A percentile compares a stretch with the other conserved stretches of the same genome.
Evolutionary conservation across 2,888 invertebrate species (phyloP).

Genomic region (Balanococcus diminutus): DNA sequence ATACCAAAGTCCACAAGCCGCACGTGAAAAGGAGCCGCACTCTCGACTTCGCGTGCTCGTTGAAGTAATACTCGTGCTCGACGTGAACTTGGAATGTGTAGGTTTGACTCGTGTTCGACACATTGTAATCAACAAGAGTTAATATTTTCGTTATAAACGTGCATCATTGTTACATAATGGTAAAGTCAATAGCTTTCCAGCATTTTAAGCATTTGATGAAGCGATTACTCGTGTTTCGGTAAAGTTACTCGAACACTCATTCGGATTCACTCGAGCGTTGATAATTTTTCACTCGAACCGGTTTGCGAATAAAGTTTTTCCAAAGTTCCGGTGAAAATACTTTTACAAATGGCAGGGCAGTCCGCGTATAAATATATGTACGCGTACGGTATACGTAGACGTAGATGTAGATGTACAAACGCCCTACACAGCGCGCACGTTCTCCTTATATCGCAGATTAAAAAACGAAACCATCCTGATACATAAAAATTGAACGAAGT

Average conservation of each 20-base stretch:
- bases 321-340: conserved; percentile 8
- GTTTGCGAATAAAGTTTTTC: conserved; percentile 10
- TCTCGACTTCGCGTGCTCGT: background rate
- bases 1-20: too few species aligned
- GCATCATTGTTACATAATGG: background rate
- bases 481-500: conserved; percentile 45
- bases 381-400: background rate
- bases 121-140: conserved; percentile 19
- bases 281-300: conserved; percentile 39
- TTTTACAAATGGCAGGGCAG: background rate
- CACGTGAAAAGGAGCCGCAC: too few species aligned
- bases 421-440: background rate
- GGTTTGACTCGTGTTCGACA: conserved; percentile 7
- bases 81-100: background rate
- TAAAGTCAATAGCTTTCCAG: conserved; percentile 42
- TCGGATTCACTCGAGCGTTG: background rate
- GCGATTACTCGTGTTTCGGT: conserved; percentile 7
- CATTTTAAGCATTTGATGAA: conserved; percentile 44
- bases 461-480: conserved; percentile 22
- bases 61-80: background rate
- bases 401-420: background rate
- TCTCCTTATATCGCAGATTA: conserved; percentile 31
- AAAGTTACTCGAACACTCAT: background rate
- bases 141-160: background rate
- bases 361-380: background rate